A percentile compares a stretch with the other conserved stretches of the same genome.
phyloP scores from a whole-genome alignment of 2,888 invertebrate genomes.

The Pegoplata infirma region DNA sequence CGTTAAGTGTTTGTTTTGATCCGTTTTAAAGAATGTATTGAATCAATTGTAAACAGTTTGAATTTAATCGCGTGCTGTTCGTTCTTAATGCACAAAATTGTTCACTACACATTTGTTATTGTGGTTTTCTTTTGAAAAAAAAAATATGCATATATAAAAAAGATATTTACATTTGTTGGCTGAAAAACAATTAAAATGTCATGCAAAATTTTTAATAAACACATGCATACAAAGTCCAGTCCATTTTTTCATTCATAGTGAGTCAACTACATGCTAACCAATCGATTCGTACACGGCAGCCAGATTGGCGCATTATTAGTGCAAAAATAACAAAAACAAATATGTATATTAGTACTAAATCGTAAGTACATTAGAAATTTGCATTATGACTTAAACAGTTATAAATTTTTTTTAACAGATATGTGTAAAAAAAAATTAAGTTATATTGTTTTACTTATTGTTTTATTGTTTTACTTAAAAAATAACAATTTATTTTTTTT shows the following conservation, averaged over 20 bases:
- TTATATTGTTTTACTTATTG: not conserved
- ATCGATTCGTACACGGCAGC: slow-evolving; percentile 21
- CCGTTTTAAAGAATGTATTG: not conserved
- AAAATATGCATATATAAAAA: not conserved
- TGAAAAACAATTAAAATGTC: slow-evolving; percentile 6
- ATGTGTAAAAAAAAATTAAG: not conserved
- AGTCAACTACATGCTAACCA: slow-evolving; percentile 10
- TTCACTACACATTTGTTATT: not conserved
- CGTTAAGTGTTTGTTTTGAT: not conserved
- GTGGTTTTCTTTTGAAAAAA: not conserved
- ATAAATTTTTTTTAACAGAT: not conserved
- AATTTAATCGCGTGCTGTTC: not conserved
- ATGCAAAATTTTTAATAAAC: slow-evolving; percentile 21
- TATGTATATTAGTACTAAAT: not conserved
- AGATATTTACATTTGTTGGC: not conserved
- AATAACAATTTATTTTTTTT: not conserved
- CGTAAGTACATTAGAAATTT: not conserved
- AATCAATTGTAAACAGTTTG: not conserved
- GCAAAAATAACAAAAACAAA: slow-evolving; percentile 4
- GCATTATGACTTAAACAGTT: too few relatives aligned
- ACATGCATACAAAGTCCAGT: slow-evolving; percentile 1
- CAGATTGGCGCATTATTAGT: slow-evolving; percentile 15
- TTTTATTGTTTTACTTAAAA: not conserved
- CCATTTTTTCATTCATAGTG: slow-evolving; percentile 30
- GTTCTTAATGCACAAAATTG: not conserved